A percentile compares a stretch with the other conserved stretches of the same genome.
Evolutionary conservation across 1,140 invertebrate species (phyloP).

Genomic region (Drosophila sulfurigaster): DNA sequence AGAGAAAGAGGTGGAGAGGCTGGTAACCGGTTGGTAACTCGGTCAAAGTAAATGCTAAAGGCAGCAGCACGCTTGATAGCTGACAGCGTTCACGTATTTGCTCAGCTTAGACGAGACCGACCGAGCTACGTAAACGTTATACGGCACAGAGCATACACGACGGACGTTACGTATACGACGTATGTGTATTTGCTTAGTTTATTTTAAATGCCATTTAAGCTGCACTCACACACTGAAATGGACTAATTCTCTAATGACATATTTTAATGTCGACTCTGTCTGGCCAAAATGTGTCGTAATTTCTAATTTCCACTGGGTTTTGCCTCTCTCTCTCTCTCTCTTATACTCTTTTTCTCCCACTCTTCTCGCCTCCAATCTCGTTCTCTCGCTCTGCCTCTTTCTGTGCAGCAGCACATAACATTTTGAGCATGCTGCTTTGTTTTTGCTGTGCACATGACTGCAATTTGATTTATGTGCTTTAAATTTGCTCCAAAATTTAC

Average conservation of each 20-base stretch:
- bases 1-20: too few relatives aligned
- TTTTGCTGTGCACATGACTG: constrained; percentile 44
- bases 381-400: background rate
- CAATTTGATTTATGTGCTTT: constrained; percentile 76
- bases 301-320: constrained; percentile 65
- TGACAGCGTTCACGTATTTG: constrained; percentile 43
- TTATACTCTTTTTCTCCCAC: background rate
- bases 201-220: constrained; percentile 78
- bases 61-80: constrained; percentile 37
- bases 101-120: background rate
- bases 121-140: constrained; percentile 1
- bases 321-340: constrained; percentile 1
- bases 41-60: constrained; percentile 27
- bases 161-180: background rate
- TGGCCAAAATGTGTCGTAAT: constrained; percentile 71
- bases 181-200: constrained; percentile 72
- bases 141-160: constrained; percentile 11
- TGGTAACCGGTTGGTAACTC: constrained; percentile 11
- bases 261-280: constrained; percentile 68
- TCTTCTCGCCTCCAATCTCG: background rate
- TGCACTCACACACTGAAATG: constrained; percentile 45
- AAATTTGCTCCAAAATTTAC: constrained; percentile 53
- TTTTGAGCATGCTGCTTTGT: constrained; percentile 28
- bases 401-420: constrained; percentile 4
- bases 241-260: constrained; percentile 75